Percentiles rank a stretch among this genome's conserved stretches.
Conservation (phyloP, 2,797 vertebrate species). For the Monodelphis domestica region DNA sequence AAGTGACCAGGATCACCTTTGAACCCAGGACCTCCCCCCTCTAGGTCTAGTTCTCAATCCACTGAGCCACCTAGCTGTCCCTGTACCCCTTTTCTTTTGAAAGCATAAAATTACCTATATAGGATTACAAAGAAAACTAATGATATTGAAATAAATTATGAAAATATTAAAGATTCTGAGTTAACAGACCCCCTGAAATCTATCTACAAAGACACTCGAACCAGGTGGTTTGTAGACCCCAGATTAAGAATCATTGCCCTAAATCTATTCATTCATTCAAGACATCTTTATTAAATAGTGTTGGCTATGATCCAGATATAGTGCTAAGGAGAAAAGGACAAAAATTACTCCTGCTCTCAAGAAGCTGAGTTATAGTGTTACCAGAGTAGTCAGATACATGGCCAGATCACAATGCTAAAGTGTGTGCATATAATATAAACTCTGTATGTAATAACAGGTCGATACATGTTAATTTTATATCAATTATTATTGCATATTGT, state of each 20-base stretch:
- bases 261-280: background rate
- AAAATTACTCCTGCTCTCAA: background rate
- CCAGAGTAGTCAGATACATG: background rate
- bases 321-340: background rate
- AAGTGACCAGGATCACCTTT: too few species aligned
- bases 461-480: background rate
- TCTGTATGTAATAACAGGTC: background rate
- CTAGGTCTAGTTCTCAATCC: too few species aligned
- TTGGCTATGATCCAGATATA: background rate
- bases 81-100: background rate
- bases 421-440: background rate
- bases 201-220: background rate
- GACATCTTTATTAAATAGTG: background rate
- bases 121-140: background rate
- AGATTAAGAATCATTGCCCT: background rate
- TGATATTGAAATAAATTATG: background rate
- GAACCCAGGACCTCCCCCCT: too few species aligned
- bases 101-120: background rate
- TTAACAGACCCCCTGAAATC: background rate
- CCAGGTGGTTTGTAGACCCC: background rate
- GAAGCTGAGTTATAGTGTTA: background rate
- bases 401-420: background rate
- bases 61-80: too few species aligned
- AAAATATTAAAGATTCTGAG: background rate
- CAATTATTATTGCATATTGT: background rate